phyloP scores from a whole-genome alignment of 2,113 vertebrate species.

The Silurus meridionalis region DNA sequence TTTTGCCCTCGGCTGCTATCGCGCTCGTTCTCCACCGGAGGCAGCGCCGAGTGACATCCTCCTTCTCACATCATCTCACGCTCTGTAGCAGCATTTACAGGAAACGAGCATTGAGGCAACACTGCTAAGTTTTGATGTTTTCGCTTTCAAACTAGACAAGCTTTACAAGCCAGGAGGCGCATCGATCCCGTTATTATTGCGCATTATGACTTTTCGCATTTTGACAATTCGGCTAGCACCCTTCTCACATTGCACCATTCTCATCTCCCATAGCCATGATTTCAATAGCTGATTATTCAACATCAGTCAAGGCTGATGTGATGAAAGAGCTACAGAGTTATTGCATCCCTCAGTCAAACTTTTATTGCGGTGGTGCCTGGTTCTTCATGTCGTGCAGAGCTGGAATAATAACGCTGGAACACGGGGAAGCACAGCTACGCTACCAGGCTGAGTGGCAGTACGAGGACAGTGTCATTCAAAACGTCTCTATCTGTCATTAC shows the following conservation, averaged over 20 bases:
- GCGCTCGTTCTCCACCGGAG: conserved; percentile 11
- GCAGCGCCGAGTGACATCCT: background rate
- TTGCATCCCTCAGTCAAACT: conserved; percentile 68
- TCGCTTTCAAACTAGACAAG: conserved; percentile 39
- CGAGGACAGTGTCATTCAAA: conserved; percentile 36
- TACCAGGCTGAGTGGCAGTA: conserved; percentile 42
- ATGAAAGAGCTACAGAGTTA: conserved; percentile 68
- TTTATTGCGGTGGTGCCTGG: conserved; percentile 53
- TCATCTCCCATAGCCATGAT: conserved; percentile 57
- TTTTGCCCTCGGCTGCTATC: conserved; percentile 1
- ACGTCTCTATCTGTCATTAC: conserved; percentile 44
- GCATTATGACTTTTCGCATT: conserved; percentile 71
- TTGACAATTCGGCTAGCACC: conserved; percentile 68
- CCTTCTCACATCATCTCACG: background rate
- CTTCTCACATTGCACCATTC: background rate
- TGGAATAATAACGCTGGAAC: conserved; percentile 47
- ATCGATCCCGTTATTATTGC: conserved; percentile 70
- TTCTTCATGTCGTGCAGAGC: conserved; percentile 4
- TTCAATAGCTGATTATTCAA: conserved; percentile 73
- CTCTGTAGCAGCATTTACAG: background rate
- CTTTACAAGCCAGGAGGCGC: conserved; percentile 53
- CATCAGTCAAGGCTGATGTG: conserved; percentile 69
- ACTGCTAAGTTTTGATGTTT: conserved; percentile 6
- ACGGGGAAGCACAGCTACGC: conserved; percentile 13
- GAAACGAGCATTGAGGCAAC: background rate